These are phyloP conservation scores for Strongylocentrotus purpuratus DNA, from an alignment of 35 echinoderm and acorn worm species.

Conservation along the genomic window DNA sequence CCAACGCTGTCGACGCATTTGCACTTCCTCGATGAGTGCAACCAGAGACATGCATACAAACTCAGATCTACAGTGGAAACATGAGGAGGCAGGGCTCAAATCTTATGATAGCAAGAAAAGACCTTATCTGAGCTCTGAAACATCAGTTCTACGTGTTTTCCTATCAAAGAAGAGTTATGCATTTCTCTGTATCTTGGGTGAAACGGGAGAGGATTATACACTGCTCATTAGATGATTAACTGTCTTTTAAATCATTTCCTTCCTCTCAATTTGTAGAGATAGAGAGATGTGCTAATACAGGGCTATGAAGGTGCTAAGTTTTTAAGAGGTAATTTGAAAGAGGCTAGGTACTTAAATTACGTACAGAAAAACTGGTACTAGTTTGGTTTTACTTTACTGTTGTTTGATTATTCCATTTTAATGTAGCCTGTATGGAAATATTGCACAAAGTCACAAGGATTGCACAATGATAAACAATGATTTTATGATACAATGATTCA, in stretches of 20 bases:
- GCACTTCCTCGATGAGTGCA: slow-evolving; percentile 27
- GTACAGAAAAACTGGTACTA: too few relatives aligned
- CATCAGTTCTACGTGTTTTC: background rate
- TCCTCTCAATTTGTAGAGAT: background rate
- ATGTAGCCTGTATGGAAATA: too few relatives aligned
- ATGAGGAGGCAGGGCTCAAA: background rate
- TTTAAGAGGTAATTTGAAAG: too few relatives aligned
- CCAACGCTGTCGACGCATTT: slow-evolving; percentile 18
- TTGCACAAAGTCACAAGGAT: too few relatives aligned
- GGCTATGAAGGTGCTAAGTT: too few relatives aligned
- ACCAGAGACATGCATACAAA: background rate
- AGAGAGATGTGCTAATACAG: background rate
- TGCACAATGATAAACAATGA: too few relatives aligned
- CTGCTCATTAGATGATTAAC: background rate
- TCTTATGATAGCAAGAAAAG: background rate
- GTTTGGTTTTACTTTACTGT: too few relatives aligned
- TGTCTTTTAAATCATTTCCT: background rate
- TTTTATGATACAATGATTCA: too few relatives aligned
- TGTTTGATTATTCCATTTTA: too few relatives aligned
- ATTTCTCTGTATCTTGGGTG: background rate
- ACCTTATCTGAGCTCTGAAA: background rate
- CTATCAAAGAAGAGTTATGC: background rate
- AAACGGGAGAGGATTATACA: background rate
- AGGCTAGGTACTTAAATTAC: too few relatives aligned
- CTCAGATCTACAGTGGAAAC: background rate